Percentiles rank a stretch among this genome's conserved stretches.
phyloP scores from a whole-genome alignment of 2,888 invertebrate genomes.

The Mimachlamys varia region DNA sequence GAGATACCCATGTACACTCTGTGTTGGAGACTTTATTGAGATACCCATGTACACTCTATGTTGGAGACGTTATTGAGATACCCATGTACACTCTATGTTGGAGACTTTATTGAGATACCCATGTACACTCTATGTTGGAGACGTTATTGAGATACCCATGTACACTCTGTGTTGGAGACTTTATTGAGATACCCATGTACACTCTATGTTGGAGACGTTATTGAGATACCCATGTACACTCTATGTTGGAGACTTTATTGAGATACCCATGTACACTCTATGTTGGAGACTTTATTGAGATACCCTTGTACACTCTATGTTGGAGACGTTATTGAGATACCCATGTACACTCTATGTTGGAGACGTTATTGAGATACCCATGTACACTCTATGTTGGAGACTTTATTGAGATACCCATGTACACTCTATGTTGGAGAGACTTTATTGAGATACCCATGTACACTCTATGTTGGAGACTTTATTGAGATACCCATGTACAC shows the following conservation, averaged over 20 bases:
- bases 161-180: background rate
- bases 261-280: background rate
- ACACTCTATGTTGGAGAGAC: background rate
- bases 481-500: background rate
- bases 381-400: background rate
- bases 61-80: too few relatives aligned
- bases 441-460: background rate
- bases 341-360: background rate
- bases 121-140: background rate
- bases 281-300: too few relatives aligned
- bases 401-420: background rate
- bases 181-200: background rate
- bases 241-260: background rate
- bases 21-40: too few relatives aligned
- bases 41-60: background rate
- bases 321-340: too few relatives aligned
- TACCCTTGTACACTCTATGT: background rate
- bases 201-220: background rate
- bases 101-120: background rate
- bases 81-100: background rate
- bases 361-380: background rate
- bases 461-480: background rate
- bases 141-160: background rate
- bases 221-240: background rate
- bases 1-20: background rate